These are phyloP conservation scores for Chlorospingus flavigularis DNA, from an alignment of 2,797 vertebrate genomes.

Conservation along the genomic window DNA sequence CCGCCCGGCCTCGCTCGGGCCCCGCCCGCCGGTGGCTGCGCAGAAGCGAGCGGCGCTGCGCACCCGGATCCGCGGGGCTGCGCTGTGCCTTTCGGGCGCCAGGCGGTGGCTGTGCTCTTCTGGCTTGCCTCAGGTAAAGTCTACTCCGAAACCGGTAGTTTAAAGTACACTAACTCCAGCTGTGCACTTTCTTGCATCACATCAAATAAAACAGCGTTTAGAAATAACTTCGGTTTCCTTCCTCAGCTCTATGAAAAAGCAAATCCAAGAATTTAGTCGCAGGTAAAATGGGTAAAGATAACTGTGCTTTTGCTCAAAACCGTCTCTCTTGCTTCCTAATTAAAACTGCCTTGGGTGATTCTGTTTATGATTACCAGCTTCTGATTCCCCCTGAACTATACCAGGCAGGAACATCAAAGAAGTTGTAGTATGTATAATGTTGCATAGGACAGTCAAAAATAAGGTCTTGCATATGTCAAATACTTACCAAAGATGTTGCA, in stretches of 20 bases:
- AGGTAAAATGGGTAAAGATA: too few species aligned
- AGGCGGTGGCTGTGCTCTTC: rapidly evolving
- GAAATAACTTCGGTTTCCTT: neutral
- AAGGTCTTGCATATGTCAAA: neutral
- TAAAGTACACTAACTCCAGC: rapidly evolving
- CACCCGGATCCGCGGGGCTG: too few species aligned
- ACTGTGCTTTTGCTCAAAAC: neutral
- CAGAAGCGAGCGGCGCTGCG: neutral
- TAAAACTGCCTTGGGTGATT: neutral
- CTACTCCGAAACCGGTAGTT: rapidly evolving
- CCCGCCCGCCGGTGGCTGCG: neutral
- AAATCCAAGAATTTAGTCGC: neutral
- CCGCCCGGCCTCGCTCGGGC: neutral
- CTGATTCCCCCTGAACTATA: too few species aligned
- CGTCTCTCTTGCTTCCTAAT: neutral
- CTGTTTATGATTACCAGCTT: neutral
- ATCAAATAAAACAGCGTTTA: neutral
- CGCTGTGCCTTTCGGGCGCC: rapidly evolving
- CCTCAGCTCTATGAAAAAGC: neutral
- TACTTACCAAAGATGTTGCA: neutral
- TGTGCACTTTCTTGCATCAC: rapidly evolving
- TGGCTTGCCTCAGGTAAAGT: rapidly evolving
- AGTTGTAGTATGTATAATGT: rapidly evolving
- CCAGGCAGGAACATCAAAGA: neutral
- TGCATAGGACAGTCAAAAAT: neutral